phyloP scores from a whole-genome alignment of 2,888 invertebrate genomes.

The Reticulitermes lucifugus region DNA sequence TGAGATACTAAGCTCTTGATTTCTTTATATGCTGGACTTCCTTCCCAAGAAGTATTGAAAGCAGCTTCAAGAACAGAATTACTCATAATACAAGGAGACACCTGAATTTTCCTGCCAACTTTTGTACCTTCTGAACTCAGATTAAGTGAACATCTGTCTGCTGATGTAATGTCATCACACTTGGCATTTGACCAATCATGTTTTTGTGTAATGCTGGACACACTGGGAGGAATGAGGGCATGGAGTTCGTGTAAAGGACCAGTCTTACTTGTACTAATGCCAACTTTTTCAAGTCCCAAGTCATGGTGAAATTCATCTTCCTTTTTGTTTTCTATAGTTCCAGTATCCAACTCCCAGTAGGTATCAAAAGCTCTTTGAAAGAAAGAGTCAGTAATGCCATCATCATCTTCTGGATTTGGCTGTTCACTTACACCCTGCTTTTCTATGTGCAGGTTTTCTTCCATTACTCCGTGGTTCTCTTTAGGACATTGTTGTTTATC shows the following conservation, averaged over 20 bases:
- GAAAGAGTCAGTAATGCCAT: slow-evolving; percentile 53
- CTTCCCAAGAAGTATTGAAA: slow-evolving; percentile 8
- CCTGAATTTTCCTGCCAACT: background rate
- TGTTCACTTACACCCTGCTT: background rate
- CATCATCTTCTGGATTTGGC: slow-evolving; percentile 27
- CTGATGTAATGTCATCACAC: too few species aligned
- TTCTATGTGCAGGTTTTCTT: background rate
- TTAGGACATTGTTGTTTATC: background rate
- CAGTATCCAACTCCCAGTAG: slow-evolving; percentile 15
- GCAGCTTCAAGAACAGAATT: slow-evolving; percentile 8
- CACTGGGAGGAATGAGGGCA: too few species aligned
- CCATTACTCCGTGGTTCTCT: background rate
- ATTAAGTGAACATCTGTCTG: too few species aligned
- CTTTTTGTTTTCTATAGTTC: background rate
- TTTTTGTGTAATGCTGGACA: too few species aligned
- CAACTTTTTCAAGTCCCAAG: too few species aligned
- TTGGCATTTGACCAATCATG: too few species aligned
- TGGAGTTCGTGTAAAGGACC: too few species aligned
- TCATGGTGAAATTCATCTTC: background rate
- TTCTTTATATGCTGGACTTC: background rate
- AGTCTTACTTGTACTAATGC: too few species aligned
- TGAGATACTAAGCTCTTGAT: background rate
- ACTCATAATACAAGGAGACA: background rate
- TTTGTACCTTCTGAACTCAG: background rate
- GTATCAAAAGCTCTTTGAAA: slow-evolving; percentile 54